Conservation (phyloP, 2,888 invertebrate species). For the Panzeria rudis region DNA sequence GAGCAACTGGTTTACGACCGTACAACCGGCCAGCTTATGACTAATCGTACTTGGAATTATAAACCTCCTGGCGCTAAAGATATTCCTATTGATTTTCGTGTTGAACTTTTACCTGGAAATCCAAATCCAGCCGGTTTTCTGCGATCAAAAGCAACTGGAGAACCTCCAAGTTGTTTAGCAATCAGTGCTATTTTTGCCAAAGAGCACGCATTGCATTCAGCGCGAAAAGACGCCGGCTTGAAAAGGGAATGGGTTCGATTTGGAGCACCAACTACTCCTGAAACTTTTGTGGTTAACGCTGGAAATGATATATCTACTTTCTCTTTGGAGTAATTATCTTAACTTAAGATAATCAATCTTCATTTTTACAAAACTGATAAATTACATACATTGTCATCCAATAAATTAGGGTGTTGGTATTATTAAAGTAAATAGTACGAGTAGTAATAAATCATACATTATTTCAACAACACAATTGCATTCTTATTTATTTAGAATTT, state of each 20-base stretch:
- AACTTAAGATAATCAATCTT: background rate
- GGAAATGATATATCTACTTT: constrained; percentile 74
- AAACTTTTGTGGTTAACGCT: constrained; percentile 75
- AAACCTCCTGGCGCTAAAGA: constrained; percentile 90
- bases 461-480: background rate
- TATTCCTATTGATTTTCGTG: constrained; percentile 89
- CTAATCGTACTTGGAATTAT: constrained; percentile 91
- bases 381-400: too few relatives aligned
- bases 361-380: background rate
- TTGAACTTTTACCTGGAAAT: constrained; percentile 87
- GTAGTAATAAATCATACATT: background rate
- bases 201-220: constrained; percentile 87
- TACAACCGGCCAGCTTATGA: constrained; percentile 87
- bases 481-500: background rate
- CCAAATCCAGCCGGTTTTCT: constrained; percentile 87
- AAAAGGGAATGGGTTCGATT: constrained; percentile 76
- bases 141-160: constrained; percentile 88
- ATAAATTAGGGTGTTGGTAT: background rate
- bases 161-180: constrained; percentile 85
- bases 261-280: constrained; percentile 79
- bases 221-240: constrained; percentile 86
- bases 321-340: constrained; percentile 61
- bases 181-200: constrained; percentile 86
- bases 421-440: background rate
- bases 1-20: constrained; percentile 88